Evolutionary conservation across 1,140 invertebrate species (phyloP), one percentile per base, ranked within the genome.

Genomic region (Atta colombica): DNA sequence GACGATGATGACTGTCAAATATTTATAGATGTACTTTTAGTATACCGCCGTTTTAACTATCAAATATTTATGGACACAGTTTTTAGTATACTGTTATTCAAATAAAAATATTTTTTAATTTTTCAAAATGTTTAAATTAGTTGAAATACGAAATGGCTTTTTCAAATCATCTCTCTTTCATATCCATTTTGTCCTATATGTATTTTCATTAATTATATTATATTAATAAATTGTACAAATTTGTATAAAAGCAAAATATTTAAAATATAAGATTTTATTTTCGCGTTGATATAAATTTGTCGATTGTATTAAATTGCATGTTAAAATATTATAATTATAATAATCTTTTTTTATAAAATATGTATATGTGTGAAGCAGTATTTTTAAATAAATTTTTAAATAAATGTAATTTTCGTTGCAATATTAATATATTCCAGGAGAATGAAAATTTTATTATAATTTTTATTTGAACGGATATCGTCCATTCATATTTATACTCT

Each of bases 381-480:
- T 63, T 63, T 63, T 63, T 7, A 2, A 63, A 28, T 63, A 63
- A 63, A 10, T 63, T 63, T 63, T 63, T 7, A 2, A 63, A 28
- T 63, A 63, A 63, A 25, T 25, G 16, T 35, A 65, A 65, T 25
- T 18, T 65, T 0, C 16, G 0, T 35, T 18, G 31, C 8, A 65
- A 65, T 45, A 21, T 39, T 10, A n/a, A 39, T 39, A 21, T n/a
- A 39, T 66, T 39, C 18, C n/a, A 45, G 10, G 5, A 21, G 2
- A 45, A 45, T 21, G 12, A 45, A 68, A 45, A 45, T 21, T 68
- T 68, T 14, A 68, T 68, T 66, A 66, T 66, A 35, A 66, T 39
- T 66, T 68, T 68, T 45, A 68, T 2, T 21, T n/a, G 18, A 39
- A 68, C 45, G 7, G 18, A 39, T 68, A 21, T 45, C 2, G 1